Conservation (phyloP, 2,113 vertebrate genomes). For the Thamnaconus septentrionalis region DNA sequence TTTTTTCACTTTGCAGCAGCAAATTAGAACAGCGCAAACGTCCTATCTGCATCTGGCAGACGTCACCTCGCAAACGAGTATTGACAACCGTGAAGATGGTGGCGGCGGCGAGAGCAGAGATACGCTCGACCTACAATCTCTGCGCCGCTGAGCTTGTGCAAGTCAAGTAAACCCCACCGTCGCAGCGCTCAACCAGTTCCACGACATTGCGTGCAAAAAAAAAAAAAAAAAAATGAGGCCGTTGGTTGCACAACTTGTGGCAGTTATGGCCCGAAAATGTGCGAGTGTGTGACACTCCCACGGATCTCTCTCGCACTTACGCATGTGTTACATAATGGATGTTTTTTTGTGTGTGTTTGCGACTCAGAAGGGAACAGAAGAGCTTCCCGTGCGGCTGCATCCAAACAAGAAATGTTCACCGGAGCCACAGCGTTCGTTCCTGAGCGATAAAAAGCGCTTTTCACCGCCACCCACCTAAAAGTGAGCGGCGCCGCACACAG, state of each 20-base stretch:
- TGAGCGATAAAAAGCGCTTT: slow-evolving; percentile 13
- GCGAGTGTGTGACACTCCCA: slow-evolving; percentile 13
- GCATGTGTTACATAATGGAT: too few relatives aligned
- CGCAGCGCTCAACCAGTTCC: slow-evolving; percentile 38
- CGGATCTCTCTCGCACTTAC: too few relatives aligned
- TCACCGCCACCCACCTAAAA: slow-evolving; percentile 4
- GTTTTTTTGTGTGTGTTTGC: neutral
- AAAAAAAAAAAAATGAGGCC: neutral
- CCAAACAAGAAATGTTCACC: slow-evolving; percentile 10
- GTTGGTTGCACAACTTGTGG: slow-evolving; percentile 14
- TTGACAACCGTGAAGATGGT: too few relatives aligned
- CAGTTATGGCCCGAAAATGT: slow-evolving; percentile 24
- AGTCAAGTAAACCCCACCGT: slow-evolving; percentile 31
- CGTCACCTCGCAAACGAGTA: slow-evolving; percentile 2
- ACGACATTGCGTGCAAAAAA: slow-evolving; percentile 20
- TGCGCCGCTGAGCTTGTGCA: slow-evolving; percentile 31
- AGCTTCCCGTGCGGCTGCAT: too few relatives aligned
- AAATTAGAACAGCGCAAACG: neutral
- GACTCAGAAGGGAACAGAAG: too few relatives aligned
- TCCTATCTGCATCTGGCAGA: neutral
- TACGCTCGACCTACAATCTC: slow-evolving; percentile 15
- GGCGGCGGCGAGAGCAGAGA: slow-evolving; percentile 19
- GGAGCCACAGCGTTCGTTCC: neutral
- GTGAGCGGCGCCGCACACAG: slow-evolving; percentile 15
- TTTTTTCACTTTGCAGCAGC: slow-evolving; percentile 4